Conservation (phyloP, 2,888 invertebrate species). For the Athripsodes cinereus region DNA sequence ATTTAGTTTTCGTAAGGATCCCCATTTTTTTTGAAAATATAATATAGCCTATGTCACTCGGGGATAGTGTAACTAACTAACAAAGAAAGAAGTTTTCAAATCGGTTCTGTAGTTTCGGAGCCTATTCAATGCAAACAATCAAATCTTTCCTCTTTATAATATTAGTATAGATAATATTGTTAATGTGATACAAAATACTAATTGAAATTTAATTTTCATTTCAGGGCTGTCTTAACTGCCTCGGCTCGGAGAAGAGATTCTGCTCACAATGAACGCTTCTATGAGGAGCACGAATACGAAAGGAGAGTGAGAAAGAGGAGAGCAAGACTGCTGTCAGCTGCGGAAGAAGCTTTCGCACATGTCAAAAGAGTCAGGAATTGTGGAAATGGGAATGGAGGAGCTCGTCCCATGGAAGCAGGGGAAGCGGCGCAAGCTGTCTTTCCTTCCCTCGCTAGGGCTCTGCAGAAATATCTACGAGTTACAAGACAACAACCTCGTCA, state of each 20-base stretch:
- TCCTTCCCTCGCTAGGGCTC: constrained; percentile 90
- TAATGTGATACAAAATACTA: too few relatives aligned
- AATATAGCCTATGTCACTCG: too few relatives aligned
- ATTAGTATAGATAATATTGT: too few relatives aligned
- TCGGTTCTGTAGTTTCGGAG: too few relatives aligned
- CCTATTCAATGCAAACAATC: too few relatives aligned
- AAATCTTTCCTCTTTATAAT: too few relatives aligned
- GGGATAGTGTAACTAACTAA: too few relatives aligned
- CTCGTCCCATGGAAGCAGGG: constrained; percentile 84
- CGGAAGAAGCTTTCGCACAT: constrained; percentile 97
- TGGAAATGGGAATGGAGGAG: constrained; percentile 57
- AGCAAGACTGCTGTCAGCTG: constrained; percentile 85
- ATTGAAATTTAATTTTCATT: constrained; percentile 1
- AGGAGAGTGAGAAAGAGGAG: constrained; percentile 84
- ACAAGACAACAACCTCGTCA: constrained; percentile 95
- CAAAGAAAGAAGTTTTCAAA: too few relatives aligned
- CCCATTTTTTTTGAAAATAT: too few relatives aligned
- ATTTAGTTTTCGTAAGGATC: too few relatives aligned
- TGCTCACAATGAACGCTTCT: constrained; percentile 95
- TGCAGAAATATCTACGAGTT: constrained; percentile 93
- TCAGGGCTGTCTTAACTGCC: constrained; percentile 23
- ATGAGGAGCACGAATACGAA: constrained; percentile 97
- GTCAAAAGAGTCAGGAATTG: constrained; percentile 68
- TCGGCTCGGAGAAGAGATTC: constrained; percentile 80
- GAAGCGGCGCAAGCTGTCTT: constrained; percentile 98